Percentiles rank a stretch among this genome's conserved stretches.
Conservation (phyloP, 2,888 invertebrate species). For the Pristionchus maxplancki region DNA sequence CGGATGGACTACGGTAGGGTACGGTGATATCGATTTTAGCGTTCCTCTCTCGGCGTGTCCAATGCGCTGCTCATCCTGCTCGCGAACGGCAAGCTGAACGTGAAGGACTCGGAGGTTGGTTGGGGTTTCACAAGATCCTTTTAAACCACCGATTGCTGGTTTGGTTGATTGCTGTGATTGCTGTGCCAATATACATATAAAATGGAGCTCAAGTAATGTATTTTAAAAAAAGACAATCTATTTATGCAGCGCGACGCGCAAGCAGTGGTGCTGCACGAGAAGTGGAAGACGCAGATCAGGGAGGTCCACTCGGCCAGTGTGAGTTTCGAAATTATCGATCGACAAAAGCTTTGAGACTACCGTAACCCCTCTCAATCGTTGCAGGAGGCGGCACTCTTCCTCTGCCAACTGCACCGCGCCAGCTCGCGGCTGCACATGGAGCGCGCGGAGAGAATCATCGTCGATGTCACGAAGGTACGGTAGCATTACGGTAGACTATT, state of each 20-base stretch:
- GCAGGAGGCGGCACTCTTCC: conserved; percentile 40
- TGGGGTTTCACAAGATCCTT: not conserved
- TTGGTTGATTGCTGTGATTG: too few relatives aligned
- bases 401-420: conserved; percentile 27
- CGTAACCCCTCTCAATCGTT: not conserved
- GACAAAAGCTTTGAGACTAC: not conserved
- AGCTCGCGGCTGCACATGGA: not conserved
- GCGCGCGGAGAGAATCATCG: conserved; percentile 6
- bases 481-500: not conserved
- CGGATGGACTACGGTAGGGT: not conserved
- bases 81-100: conserved; percentile 15
- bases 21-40: not conserved
- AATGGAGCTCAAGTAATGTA: too few relatives aligned
- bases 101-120: conserved; percentile 39
- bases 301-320: conserved; percentile 38
- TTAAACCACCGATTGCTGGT: too few relatives aligned
- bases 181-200: too few relatives aligned
- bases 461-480: conserved; percentile 36
- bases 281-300: conserved; percentile 17
- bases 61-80: conserved; percentile 38
- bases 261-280: not conserved
- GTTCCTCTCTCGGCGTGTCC: conserved; percentile 2
- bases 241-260: conserved; percentile 28
- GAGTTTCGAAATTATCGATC: not conserved
- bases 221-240: too few relatives aligned